These are phyloP conservation scores for Sisyra nigra DNA, from an alignment of 2,888 invertebrate species.

Conservation along the genomic window DNA sequence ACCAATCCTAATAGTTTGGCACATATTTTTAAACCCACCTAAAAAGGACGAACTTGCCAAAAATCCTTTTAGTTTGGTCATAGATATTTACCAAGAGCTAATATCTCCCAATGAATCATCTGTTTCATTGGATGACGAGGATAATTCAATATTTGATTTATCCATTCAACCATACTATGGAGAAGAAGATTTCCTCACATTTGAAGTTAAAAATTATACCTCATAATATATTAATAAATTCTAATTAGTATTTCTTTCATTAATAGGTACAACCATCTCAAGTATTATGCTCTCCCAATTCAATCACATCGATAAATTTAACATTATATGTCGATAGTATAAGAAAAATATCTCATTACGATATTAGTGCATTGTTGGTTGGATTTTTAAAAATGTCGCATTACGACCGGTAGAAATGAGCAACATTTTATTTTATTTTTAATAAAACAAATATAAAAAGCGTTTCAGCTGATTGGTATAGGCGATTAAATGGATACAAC, in stretches of 20 bases:
- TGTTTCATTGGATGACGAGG: conserved; percentile 3
- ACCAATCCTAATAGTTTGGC: conserved; percentile 20
- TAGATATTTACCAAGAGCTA: conserved; percentile 12
- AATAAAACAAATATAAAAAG: too few relatives aligned
- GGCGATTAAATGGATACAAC: neutral
- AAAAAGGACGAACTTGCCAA: conserved; percentile 7
- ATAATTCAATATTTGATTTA: conserved; percentile 11
- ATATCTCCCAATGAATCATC: neutral
- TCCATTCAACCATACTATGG: conserved; percentile 18
- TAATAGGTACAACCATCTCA: conserved; percentile 15
- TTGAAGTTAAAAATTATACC: conserved; percentile 11
- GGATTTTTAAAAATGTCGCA: too few relatives aligned
- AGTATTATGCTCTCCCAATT: conserved; percentile 15
- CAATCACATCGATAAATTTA: conserved; percentile 10
- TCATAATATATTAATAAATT: conserved; percentile 1
- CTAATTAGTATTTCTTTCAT: conserved; percentile 9
- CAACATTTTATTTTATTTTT: too few relatives aligned
- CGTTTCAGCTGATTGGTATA: too few relatives aligned
- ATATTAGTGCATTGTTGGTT: too few relatives aligned
- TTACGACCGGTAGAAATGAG: too few relatives aligned
- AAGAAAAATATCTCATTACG: too few relatives aligned
- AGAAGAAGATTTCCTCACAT: conserved; percentile 10
- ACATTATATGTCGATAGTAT: too few relatives aligned
- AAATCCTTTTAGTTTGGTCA: conserved; percentile 17
- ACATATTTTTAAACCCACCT: conserved; percentile 16